Conservation (phyloP, 2,888 invertebrate genomes). For the Encarsia formosa region DNA sequence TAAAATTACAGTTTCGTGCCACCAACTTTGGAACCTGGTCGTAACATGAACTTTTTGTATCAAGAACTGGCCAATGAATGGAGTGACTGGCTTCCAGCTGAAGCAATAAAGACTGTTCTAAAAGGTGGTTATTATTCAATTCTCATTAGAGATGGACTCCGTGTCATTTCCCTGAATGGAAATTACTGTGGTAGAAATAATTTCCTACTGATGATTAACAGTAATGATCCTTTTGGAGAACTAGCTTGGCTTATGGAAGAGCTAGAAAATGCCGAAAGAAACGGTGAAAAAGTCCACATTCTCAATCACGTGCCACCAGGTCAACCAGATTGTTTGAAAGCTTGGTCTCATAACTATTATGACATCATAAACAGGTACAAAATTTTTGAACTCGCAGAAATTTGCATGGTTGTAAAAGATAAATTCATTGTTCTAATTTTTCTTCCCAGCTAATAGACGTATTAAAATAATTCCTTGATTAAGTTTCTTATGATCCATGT, state of each 20-base stretch:
- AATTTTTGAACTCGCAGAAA: too few species aligned
- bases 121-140: slow-evolving; percentile 90
- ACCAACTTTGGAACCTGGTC: slow-evolving; percentile 77
- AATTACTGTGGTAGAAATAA: slow-evolving; percentile 95
- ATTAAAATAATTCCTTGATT: too few species aligned
- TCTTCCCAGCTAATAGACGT: too few species aligned
- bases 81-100: slow-evolving; percentile 86
- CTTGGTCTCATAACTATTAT: slow-evolving; percentile 94
- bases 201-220: slow-evolving; percentile 92
- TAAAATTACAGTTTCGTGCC: slow-evolving; percentile 85
- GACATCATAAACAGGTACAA: slow-evolving; percentile 76
- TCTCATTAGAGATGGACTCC: slow-evolving; percentile 82
- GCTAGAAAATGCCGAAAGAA: slow-evolving; percentile 87
- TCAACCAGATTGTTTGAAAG: slow-evolving; percentile 85
- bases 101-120: slow-evolving; percentile 79
- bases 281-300: slow-evolving; percentile 91
- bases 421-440: too few species aligned
- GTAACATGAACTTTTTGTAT: slow-evolving; percentile 88
- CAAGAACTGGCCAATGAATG: slow-evolving; percentile 84
- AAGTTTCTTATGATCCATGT: too few species aligned
- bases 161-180: slow-evolving; percentile 89
- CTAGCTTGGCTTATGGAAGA: slow-evolving; percentile 93
- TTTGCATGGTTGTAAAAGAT: too few species aligned
- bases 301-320: slow-evolving; percentile 96
- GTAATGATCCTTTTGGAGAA: slow-evolving; percentile 93